Conservation (phyloP, 2,797 vertebrate genomes). For the Echeneis naucrates region DNA sequence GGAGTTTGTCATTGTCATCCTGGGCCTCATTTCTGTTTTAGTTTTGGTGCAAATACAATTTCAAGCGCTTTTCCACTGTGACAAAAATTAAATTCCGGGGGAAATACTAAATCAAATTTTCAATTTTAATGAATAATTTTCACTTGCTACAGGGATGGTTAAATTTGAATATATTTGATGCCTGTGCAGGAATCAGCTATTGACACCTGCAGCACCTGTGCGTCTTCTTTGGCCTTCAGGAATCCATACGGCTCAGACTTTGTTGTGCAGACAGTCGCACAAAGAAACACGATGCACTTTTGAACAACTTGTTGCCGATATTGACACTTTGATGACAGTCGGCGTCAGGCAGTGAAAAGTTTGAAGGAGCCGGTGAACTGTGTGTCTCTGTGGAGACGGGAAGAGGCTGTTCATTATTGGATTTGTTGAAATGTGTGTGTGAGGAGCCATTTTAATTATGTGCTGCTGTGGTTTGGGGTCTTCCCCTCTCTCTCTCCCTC, state of each 20-base stretch:
- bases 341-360: constrained; percentile 58
- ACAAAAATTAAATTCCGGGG: constrained; percentile 42
- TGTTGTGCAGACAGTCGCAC: neutral
- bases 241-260: constrained; percentile 15
- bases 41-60: constrained; percentile 29
- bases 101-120: constrained; percentile 61
- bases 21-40: constrained; percentile 35
- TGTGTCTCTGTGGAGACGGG: constrained; percentile 63
- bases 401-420: constrained; percentile 74
- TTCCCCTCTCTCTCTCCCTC: constrained; percentile 44
- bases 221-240: constrained; percentile 6
- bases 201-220: constrained; percentile 18
- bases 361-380: constrained; percentile 65
- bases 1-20: constrained; percentile 42
- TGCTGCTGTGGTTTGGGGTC: constrained; percentile 76
- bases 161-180: constrained; percentile 54
- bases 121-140: constrained; percentile 63
- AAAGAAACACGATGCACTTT: neutral
- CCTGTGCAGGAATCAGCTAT: neutral
- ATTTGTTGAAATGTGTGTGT: constrained; percentile 75
- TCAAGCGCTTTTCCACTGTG: constrained; percentile 32
- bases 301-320: constrained; percentile 30
- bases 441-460: constrained; percentile 80
- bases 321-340: constrained; percentile 50
- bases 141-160: constrained; percentile 43